Conservation (phyloP, 2,113 vertebrate species). For the Myiagra hebetior region DNA sequence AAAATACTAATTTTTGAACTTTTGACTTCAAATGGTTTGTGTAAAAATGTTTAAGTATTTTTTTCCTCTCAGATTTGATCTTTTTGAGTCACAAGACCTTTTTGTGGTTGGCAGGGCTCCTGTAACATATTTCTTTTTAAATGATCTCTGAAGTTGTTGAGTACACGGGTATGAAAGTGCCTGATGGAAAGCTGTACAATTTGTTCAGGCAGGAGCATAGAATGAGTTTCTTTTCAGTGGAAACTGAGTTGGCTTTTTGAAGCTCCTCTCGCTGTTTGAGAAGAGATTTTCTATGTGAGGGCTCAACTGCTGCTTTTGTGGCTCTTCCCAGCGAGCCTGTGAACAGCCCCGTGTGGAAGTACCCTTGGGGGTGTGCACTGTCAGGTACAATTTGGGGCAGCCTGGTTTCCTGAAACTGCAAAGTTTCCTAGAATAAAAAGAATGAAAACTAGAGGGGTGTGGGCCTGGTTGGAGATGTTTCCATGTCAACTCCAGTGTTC, state of each 20-base stretch:
- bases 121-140: slow-evolving; percentile 52
- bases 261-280: slow-evolving; percentile 2
- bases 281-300: slow-evolving; percentile 5
- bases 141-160: slow-evolving; percentile 52
- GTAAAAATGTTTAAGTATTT: slow-evolving; percentile 57
- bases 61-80: slow-evolving; percentile 46
- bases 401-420: neutral
- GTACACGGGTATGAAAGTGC: slow-evolving; percentile 4
- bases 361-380: neutral
- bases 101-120: slow-evolving; percentile 67
- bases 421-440: neutral
- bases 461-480: neutral
- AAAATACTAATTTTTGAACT: slow-evolving; percentile 62
- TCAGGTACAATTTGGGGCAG: neutral
- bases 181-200: slow-evolving; percentile 34
- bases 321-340: neutral
- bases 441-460: fast-evolving
- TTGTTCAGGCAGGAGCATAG: slow-evolving; percentile 41
- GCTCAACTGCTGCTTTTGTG: slow-evolving; percentile 27
- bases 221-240: slow-evolving; percentile 11
- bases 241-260: slow-evolving; percentile 50
- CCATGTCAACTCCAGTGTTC: neutral
- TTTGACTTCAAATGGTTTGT: slow-evolving; percentile 46
- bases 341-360: neutral
- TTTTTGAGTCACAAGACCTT: slow-evolving; percentile 57